Base-by-base conservation (phyloP, 1,140 invertebrate genomes). In the Choristoneura fumiferana region DNA sequence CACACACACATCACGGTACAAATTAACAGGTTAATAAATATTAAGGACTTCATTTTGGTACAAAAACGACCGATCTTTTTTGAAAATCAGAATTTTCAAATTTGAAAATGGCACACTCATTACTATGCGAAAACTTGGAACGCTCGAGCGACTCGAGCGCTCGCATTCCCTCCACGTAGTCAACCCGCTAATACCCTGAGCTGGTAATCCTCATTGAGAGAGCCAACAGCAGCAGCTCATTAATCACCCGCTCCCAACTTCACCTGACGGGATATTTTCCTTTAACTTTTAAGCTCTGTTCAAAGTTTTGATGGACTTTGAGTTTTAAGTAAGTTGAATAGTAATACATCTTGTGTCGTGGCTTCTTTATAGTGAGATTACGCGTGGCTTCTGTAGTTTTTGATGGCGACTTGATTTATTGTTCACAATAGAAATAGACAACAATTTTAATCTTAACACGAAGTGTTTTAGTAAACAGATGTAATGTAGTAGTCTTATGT, bases 301-400 rank as follows among this genome's bases (percentile, higher is more conserved):
- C 73, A 62, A 86, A 87, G 71, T 86, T 84, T 83, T 88, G 83
- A 88, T 88, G 81, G 81, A 86, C 80, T 86, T 77, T 67, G 73
- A 84, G 78, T 85, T 88, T 88, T 87, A 86, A 87, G 79, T 84
- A 76, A 83, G 78, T 86, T 85, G 80, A 84, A 88, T 88, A 84
- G 83, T 84, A 84, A 85, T 87, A 85, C 79, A 84, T 87, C 81
- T 85, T 84, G 69, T 49, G 65, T 63, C 54, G 49, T 57, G 60
- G 63, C 57, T 64, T 54, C 65, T 69, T 67, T 69, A 70, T 67
- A 64, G 66, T 57, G 59, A 54, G 37, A 49, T 49, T 49, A 49
- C 43, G 5, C 12, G 43, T 13, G 12, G 43, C 43, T 33, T 13
- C 43, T 10, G 35, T 22, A 12, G 22, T 49, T 49, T 12, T 33